phyloP scores from a whole-genome alignment of 2,113 vertebrate genomes.

The Cryptomyrus ogoouensis region DNA sequence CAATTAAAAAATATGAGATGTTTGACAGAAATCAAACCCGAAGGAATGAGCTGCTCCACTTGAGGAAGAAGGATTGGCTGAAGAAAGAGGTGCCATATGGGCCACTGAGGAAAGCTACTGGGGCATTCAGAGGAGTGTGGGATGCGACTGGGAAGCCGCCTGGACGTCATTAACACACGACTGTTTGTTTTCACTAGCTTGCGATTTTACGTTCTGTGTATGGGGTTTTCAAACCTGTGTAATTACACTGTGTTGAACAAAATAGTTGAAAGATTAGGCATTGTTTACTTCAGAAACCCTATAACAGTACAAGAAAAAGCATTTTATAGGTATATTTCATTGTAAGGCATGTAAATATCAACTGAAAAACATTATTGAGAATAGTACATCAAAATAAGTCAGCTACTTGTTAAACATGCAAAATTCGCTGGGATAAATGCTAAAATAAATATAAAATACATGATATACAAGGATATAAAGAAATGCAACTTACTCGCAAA shows the following conservation, averaged over 20 bases:
- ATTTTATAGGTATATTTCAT: neutral
- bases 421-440: neutral
- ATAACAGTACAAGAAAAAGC: neutral
- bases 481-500: neutral
- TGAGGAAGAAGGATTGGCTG: neutral
- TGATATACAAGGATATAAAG: neutral
- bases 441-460: neutral
- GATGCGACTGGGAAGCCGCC: neutral
- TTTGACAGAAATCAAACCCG: neutral
- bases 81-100: neutral
- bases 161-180: neutral
- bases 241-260: neutral
- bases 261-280: neutral
- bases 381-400: neutral
- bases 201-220: neutral
- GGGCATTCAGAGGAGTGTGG: neutral
- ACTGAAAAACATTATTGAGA: neutral
- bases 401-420: neutral
- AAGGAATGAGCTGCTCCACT: neutral
- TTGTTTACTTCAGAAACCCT: neutral
- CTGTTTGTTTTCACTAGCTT: neutral
- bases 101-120: neutral
- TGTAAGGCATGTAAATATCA: neutral
- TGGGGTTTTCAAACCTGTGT: neutral
- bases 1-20: neutral